Evolutionary conservation across 2,113 vertebrate genomes (phyloP).

Genomic region (Psilopsiagon aurifrons): DNA sequence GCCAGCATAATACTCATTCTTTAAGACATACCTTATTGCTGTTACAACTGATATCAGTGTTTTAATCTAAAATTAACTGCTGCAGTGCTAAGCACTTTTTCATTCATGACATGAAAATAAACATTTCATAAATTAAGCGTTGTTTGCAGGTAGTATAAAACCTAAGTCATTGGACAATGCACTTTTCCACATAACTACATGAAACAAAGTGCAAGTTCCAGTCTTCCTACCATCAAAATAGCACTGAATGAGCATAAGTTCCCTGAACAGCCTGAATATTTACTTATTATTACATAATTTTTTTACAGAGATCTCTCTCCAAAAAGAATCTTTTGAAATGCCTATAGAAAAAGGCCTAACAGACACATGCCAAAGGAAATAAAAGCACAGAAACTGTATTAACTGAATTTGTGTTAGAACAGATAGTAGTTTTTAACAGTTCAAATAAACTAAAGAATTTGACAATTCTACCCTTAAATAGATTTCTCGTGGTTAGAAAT

Average conservation of each 20-base stretch:
- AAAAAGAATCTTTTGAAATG: not conserved
- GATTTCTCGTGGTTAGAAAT: not conserved
- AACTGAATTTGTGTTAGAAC: not conserved
- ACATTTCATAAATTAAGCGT: not conserved
- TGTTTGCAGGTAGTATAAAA: not conserved
- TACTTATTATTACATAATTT: not conserved
- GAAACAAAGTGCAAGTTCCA: not conserved
- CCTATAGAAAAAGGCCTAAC: not conserved
- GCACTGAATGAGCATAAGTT: not conserved
- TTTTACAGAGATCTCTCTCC: not conserved
- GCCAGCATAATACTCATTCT: not conserved
- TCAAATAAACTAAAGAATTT: not conserved
- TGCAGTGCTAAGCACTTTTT: not conserved
- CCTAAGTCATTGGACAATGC: not conserved
- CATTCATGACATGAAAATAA: not conserved
- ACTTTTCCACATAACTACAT: not conserved
- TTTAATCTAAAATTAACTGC: not conserved
- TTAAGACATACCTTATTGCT: not conserved
- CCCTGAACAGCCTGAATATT: not conserved
- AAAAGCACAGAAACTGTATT: not conserved
- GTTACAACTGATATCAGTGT: not conserved
- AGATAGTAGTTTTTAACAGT: not conserved
- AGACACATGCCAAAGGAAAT: not conserved
- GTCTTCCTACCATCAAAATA: not conserved
- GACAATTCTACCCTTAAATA: not conserved